Evolutionary conservation across 2,888 invertebrate genomes (phyloP).

Genomic region (Aelia acuminata): DNA sequence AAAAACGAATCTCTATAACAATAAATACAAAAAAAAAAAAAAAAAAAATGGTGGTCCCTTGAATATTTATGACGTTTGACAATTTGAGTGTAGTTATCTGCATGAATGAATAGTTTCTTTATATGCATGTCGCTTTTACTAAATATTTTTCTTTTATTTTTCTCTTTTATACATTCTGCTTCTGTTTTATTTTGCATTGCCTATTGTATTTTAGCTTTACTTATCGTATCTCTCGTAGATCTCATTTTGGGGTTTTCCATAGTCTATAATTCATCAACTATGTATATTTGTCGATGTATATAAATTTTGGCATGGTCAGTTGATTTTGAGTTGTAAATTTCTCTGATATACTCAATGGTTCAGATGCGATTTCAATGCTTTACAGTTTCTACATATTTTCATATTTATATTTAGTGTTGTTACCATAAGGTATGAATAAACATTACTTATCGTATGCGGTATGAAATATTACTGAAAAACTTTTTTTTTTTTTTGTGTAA

Average conservation of each 20-base stretch:
- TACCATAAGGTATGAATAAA: neutral
- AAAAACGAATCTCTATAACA: no score
- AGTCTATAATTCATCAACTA: neutral
- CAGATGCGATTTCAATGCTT: neutral
- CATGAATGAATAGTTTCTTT: constrained; percentile 1
- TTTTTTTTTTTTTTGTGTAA: no score
- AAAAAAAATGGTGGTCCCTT: neutral
- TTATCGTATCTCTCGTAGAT: neutral
- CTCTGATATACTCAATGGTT: neutral
- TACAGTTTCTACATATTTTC: neutral
- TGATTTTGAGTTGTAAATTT: neutral
- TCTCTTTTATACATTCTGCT: neutral
- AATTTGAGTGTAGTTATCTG: neutral
- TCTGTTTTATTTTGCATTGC: neutral
- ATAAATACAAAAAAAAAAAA: no score
- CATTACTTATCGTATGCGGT: no score
- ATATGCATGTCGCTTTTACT: constrained; percentile 3
- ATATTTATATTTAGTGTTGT: neutral
- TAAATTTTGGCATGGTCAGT: neutral
- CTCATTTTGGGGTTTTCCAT: neutral
- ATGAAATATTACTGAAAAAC: no score
- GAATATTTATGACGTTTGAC: neutral
- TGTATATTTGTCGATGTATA: neutral
- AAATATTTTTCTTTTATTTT: neutral
- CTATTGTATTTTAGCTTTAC: neutral